Evolutionary conservation across 1,140 invertebrate species (phyloP).

Genomic region (Zaprionus inermis): DNA sequence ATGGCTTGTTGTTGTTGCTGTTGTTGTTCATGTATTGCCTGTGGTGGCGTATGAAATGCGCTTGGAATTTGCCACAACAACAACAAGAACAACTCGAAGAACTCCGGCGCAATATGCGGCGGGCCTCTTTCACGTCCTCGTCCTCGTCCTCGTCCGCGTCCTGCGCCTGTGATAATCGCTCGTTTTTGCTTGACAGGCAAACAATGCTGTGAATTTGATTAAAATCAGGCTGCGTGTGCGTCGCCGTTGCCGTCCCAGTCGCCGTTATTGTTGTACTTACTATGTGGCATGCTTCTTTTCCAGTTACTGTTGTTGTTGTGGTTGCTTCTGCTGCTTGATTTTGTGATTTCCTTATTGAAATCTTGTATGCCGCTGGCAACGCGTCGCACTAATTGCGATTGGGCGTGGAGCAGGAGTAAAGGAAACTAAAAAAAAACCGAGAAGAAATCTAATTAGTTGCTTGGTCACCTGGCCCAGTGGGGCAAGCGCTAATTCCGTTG

Average conservation of each 20-base stretch:
- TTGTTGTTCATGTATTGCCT: constrained; percentile 51
- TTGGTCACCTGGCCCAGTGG: constrained; percentile 3
- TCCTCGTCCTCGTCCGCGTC: constrained; percentile 52
- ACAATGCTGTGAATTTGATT: constrained; percentile 84
- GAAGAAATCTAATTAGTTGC: constrained; percentile 73
- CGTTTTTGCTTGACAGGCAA: constrained; percentile 77
- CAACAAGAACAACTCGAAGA: constrained; percentile 33
- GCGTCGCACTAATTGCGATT: background rate
- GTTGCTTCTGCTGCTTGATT: constrained; percentile 43
- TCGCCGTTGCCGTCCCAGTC: constrained; percentile 53
- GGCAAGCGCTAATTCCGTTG: constrained; percentile 53
- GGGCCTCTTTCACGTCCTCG: constrained; percentile 55
- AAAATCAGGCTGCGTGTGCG: constrained; percentile 81
- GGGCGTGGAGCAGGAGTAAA: constrained; percentile 21
- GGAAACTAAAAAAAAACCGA: background rate
- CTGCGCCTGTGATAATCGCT: constrained; percentile 75
- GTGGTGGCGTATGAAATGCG: constrained; percentile 79
- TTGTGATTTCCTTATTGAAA: constrained; percentile 57
- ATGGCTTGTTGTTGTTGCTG: constrained; percentile 10
- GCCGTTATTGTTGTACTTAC: constrained; percentile 30
- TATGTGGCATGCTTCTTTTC: background rate
- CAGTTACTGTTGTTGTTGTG: background rate
- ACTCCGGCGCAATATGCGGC: constrained; percentile 36
- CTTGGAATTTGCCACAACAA: constrained; percentile 71
- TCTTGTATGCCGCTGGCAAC: constrained; percentile 68